A percentile compares a stretch with the other conserved stretches of the same genome.
These are phyloP conservation scores for Phaenicophaeus curvirostris DNA, from an alignment of 2,797 vertebrate species.

Conservation along the genomic window DNA sequence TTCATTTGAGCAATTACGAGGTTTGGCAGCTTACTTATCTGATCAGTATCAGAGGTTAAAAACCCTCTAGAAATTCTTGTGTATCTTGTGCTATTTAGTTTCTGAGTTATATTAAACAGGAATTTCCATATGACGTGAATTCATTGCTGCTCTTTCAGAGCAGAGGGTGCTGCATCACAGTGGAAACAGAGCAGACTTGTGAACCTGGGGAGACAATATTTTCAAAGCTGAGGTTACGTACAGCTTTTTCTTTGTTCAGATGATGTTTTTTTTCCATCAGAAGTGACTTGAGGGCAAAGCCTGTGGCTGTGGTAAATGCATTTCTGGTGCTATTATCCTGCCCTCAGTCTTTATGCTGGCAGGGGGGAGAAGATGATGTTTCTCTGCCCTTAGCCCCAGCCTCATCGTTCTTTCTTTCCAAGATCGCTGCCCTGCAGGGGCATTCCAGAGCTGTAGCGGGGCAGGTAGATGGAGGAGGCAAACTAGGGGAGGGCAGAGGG, in stretches of 20 bases:
- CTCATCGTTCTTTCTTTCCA: neutral
- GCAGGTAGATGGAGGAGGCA: neutral
- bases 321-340: neutral
- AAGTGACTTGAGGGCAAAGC: neutral
- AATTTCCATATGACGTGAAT: neutral
- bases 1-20: conserved; percentile 1
- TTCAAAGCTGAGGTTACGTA: neutral
- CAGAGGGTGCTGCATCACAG: neutral
- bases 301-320: neutral
- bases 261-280: neutral
- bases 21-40: conserved; percentile 30
- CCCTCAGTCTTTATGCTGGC: neutral
- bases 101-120: neutral
- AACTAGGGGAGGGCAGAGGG: neutral
- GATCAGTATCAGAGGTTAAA: conserved; percentile 19
- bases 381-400: neutral
- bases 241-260: neutral
- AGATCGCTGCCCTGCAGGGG: neutral
- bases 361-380: neutral
- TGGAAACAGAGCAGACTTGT: neutral
- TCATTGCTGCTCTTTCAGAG: neutral
- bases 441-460: neutral
- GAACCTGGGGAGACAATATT: neutral
- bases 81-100: neutral
- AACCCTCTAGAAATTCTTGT: conserved; percentile 16